A percentile compares a stretch with the other conserved stretches of the same genome.
These are phyloP conservation scores for Linepithema humile DNA, from an alignment of 1,140 invertebrate genomes.

Conservation along the genomic window DNA sequence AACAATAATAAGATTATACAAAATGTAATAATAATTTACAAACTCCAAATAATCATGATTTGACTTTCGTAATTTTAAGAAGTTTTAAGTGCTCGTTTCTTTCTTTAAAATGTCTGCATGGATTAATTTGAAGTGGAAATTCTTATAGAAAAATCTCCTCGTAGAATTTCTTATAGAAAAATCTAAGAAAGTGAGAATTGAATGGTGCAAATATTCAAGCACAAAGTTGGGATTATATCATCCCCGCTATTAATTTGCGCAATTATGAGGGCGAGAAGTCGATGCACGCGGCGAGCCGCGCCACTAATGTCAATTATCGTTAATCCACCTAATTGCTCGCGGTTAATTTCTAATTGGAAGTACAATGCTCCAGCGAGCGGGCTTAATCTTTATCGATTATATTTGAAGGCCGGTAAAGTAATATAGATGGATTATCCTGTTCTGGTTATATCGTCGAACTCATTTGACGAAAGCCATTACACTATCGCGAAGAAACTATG, in stretches of 20 bases:
- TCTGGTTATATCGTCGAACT: neutral
- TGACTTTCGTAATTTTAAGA: neutral
- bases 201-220: neutral
- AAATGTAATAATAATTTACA: neutral
- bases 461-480: neutral
- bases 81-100: neutral
- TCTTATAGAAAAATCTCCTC: neutral
- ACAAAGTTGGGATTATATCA: conserved; percentile 42
- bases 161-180: neutral
- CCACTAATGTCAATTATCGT: conserved; percentile 77
- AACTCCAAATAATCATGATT: neutral
- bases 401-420: neutral
- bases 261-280: conserved; percentile 71
- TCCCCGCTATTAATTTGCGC: conserved; percentile 63
- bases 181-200: neutral
- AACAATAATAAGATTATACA: neutral
- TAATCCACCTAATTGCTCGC: conserved; percentile 77
- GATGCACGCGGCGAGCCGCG: conserved; percentile 65
- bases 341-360: conserved; percentile 78
- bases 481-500: neutral
- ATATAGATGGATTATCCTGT: neutral
- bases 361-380: conserved; percentile 55
- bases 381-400: conserved; percentile 58
- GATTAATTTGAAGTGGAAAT: neutral
- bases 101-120: neutral